A percentile compares a stretch with the other conserved stretches of the same genome.
phyloP scores from a whole-genome alignment of 2,797 vertebrate genomes.

The Enteromius treurensis region DNA sequence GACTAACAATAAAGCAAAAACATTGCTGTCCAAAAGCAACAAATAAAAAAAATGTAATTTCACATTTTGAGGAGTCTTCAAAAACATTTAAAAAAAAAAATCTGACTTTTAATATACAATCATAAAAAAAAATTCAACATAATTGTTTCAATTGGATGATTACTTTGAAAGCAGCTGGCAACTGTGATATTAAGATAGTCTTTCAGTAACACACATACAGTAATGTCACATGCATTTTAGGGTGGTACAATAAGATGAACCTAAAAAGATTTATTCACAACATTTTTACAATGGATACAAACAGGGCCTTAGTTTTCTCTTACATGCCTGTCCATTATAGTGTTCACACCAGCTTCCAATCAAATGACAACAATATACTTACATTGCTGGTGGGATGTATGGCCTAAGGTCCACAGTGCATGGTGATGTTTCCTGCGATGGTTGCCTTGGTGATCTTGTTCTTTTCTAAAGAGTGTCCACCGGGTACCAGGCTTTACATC shows the following conservation, averaged over 20 bases:
- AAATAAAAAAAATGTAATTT: neutral
- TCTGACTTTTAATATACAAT: neutral
- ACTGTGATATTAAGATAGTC: neutral
- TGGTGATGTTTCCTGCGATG: constrained; percentile 42
- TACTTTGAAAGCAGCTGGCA: neutral
- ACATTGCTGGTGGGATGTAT: neutral
- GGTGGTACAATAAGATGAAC: neutral
- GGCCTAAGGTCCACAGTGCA: constrained; percentile 13
- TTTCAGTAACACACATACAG: neutral
- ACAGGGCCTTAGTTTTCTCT: neutral
- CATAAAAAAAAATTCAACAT: neutral
- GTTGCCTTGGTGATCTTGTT: constrained; percentile 46
- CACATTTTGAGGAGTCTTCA: neutral
- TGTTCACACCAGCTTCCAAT: neutral
- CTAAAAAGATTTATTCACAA: neutral
- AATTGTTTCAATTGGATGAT: neutral
- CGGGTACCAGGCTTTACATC: constrained; percentile 42
- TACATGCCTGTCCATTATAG: constrained; percentile 1
- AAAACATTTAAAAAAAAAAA: neutral
- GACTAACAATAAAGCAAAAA: neutral
- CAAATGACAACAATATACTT: neutral
- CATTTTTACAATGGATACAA: too few species aligned
- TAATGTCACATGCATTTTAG: neutral
- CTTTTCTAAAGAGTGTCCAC: constrained; percentile 32
- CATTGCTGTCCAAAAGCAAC: neutral